Evolutionary conservation across 1,140 invertebrate genomes (phyloP), one percentile per base, ranked within the genome.

Genomic region (Dreissena rostriformis): DNA sequence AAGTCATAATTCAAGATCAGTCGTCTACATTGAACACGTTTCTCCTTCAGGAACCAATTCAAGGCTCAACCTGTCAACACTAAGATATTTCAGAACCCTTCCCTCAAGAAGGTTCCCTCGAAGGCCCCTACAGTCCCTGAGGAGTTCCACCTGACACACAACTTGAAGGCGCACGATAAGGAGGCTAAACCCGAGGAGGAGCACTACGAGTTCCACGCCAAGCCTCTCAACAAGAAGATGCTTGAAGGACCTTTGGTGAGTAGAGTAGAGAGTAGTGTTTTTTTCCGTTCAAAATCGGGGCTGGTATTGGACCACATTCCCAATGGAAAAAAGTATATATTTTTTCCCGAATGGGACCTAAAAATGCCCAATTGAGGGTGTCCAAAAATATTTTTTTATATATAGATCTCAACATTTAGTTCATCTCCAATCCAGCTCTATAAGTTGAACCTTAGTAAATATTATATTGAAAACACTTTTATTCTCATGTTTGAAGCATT

Each of bases 51-150:
- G 77, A 71, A 91, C 65, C 90, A 93, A 79, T 93, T 93, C 61
- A 92, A 92, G 84, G 92, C 92, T n/a, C 82, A 90, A 14, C 89
- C 89, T 55, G 82, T 93, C 17, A 92, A 93, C 72, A 80, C 82
- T 24, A 90, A 88, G 78, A 92, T 93, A 22, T 87, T 93, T 52
- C 73, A 73, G 17, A 87, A 90, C 5, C 83, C 90, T 8, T 83
- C 65, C 17, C 80, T 92, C 0, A 89, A 86, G 53, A 90, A 91
- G 77, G 88, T 91, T 0, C 53, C 86, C 0, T 61, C 67, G 14
- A 92, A 92, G 77, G 87, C 89, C 15, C 28, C 84, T 0, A 93
- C 92, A 70, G 68, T 89, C 24, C 73, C 87, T 11, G 87, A 90
- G 49, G 88, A 87, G 65, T 92, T 92, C 76, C 78, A 91, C 61